Evolutionary conservation across 1,140 invertebrate genomes (phyloP), one percentile per base, ranked within the genome.

Genomic region (Meloidogyne hapla): DNA sequence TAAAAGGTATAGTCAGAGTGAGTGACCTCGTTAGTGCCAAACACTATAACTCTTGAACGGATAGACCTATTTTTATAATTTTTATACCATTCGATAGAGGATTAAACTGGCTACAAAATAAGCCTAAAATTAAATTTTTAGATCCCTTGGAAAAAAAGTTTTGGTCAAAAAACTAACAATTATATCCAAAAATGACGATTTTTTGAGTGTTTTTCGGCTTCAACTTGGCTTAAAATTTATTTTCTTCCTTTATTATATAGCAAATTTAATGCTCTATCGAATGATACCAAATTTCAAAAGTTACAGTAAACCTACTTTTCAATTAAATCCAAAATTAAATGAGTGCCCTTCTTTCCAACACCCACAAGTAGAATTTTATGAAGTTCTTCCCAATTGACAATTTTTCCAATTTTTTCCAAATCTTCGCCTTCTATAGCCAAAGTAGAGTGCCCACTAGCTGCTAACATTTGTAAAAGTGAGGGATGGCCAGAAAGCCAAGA

Each of bases 391-490:
- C 23, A 28, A 25, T 42, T 45, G 61, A 70, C 6, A n/a, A 76
- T 26, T 77, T 77, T n/a, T 12, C 25, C 23, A 33, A 40, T 40
- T 10, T 23, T 15, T 38, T 73, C 48, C 12, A 15, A 6, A 74
- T 74, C 75, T 12, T 25, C 15, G 26, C 13, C 23, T 62, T 78
- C 68, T 10, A 64, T 4, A 33, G 78, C 77, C 26, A 80, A 23
- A 2, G 26, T 65, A 21, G 78, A 42, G 69, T 78, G 77, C 1
- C 77, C 77, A 72, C 78, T 78, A 15, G 77, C 77, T 9, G 77
- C 78, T 10, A 78, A 0, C 77, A 78, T 78, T 73, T 78, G 77
- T 9, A 79, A 9, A 38, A 78, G 25, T 1, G 77, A 78, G 8
- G 77, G 77, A 23, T 64, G 40, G 4, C 78, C 77, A 28, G 6